A percentile compares a stretch with the other conserved stretches of the same genome.
phyloP scores from a whole-genome alignment of 2,888 invertebrate species.

The Branchellion lobata region DNA sequence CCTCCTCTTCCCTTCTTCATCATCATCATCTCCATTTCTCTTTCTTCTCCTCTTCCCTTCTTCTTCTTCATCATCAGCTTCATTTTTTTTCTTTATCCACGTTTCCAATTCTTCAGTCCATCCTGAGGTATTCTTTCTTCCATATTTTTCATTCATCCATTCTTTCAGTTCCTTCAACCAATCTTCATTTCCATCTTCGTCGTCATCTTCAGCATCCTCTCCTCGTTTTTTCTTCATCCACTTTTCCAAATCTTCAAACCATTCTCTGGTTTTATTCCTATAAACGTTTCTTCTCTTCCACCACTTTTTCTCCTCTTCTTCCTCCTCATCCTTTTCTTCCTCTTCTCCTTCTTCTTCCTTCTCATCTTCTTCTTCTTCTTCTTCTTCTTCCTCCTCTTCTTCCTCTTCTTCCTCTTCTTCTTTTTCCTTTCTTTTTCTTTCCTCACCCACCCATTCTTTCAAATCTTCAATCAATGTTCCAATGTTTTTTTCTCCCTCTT shows the following conservation, averaged over 20 bases:
- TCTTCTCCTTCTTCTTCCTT: background rate
- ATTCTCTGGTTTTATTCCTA: background rate
- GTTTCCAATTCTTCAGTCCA: background rate
- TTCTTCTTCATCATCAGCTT: background rate
- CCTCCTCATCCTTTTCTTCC: background rate
- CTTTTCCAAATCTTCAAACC: background rate
- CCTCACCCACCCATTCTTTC: background rate
- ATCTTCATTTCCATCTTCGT: too few relatives aligned
- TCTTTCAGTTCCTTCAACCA: too few relatives aligned
- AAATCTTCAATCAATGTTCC: background rate
- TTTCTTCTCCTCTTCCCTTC: too few relatives aligned
- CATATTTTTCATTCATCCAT: constrained; percentile 24
- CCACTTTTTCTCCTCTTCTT: constrained; percentile 2
- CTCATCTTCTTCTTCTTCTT: background rate
- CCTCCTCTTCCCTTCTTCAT: too few relatives aligned
- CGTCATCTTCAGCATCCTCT: too few relatives aligned
- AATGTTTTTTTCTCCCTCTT: background rate
- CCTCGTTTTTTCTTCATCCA: too few relatives aligned
- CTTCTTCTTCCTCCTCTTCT: background rate
- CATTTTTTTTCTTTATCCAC: background rate
- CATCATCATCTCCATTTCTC: too few relatives aligned
- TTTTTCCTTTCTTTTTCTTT: background rate
- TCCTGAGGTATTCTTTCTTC: constrained; percentile 26
- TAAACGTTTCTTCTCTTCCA: background rate
- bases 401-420: constrained; percentile 1